Conservation (phyloP, 2,113 vertebrate genomes). For the Ahaetulla prasina region DNA sequence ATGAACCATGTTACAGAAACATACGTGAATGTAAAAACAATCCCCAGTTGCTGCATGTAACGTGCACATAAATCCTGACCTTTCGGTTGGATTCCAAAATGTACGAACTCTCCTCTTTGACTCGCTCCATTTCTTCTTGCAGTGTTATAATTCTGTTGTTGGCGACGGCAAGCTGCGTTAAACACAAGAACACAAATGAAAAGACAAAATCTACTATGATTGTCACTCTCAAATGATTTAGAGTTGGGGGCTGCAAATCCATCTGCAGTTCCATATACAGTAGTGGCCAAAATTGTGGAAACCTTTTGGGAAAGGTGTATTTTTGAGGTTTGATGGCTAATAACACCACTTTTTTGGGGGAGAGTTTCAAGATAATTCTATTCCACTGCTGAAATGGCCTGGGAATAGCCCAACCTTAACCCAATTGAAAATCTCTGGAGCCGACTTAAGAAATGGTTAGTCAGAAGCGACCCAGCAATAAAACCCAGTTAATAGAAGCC, state of each 20-base stretch:
- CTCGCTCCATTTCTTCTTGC: slow-evolving; percentile 92
- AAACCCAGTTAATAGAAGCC: too few relatives aligned
- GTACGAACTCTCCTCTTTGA: slow-evolving; percentile 89
- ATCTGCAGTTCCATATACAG: too few relatives aligned
- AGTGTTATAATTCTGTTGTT: slow-evolving; percentile 97
- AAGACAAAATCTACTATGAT: neutral
- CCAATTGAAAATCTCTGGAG: too few relatives aligned
- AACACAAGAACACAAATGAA: neutral
- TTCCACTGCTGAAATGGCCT: too few relatives aligned
- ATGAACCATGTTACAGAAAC: neutral
- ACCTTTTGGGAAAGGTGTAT: too few relatives aligned
- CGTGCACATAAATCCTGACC: slow-evolving; percentile 59
- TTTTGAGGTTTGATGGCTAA: too few relatives aligned
- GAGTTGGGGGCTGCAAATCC: neutral
- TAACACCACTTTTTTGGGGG: too few relatives aligned
- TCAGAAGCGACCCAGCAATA: too few relatives aligned
- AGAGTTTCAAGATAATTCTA: too few relatives aligned
- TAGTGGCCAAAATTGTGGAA: too few relatives aligned
- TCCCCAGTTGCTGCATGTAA: neutral
- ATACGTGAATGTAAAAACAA: neutral
- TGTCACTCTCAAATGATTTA: neutral
- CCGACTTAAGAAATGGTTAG: too few relatives aligned
- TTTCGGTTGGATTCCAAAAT: slow-evolving; percentile 86
- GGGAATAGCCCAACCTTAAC: too few relatives aligned
- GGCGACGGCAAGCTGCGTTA: slow-evolving; percentile 87